Conservation (phyloP, 1,140 invertebrate genomes). For the Cephus cinctus region DNA sequence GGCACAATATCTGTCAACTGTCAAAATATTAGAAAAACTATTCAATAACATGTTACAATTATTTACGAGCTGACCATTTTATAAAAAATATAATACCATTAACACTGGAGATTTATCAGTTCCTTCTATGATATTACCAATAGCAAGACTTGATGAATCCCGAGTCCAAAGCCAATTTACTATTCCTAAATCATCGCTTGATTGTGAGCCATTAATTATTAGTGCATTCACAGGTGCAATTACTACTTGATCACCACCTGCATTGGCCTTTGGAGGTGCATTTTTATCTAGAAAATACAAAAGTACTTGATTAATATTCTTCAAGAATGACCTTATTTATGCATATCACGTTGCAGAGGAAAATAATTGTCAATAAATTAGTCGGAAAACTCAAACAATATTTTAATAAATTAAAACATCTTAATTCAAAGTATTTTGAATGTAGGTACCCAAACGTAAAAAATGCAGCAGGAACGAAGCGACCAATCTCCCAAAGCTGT, state of each 20-base stretch:
- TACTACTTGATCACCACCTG: constrained; percentile 79
- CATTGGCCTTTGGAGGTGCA: constrained; percentile 82
- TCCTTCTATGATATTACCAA: constrained; percentile 75
- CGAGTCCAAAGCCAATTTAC: constrained; percentile 83
- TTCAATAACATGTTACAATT: constrained; percentile 4
- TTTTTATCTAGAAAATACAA: constrained; percentile 74
- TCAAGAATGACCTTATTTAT: neutral
- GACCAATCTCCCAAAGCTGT: too few relatives aligned
- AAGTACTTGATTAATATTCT: too few relatives aligned
- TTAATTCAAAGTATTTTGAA: too few relatives aligned
- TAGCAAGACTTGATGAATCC: constrained; percentile 77
- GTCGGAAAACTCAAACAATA: too few relatives aligned
- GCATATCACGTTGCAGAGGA: neutral
- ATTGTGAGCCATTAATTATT: constrained; percentile 81
- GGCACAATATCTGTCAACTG: constrained; percentile 81
- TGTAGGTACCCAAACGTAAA: too few relatives aligned
- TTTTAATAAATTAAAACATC: constrained; percentile 8
- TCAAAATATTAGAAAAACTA: constrained; percentile 29
- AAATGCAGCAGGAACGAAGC: too few relatives aligned
- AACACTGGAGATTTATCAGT: constrained; percentile 75
- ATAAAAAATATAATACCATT: constrained; percentile 59
- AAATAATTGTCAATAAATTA: neutral
- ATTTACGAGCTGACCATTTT: neutral
- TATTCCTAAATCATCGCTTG: constrained; percentile 85
- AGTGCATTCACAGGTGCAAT: constrained; percentile 74